Evolutionary conservation across 2,888 invertebrate genomes (phyloP), one percentile per base, ranked within the genome.

Genomic region (Odontomyia ornata): DNA sequence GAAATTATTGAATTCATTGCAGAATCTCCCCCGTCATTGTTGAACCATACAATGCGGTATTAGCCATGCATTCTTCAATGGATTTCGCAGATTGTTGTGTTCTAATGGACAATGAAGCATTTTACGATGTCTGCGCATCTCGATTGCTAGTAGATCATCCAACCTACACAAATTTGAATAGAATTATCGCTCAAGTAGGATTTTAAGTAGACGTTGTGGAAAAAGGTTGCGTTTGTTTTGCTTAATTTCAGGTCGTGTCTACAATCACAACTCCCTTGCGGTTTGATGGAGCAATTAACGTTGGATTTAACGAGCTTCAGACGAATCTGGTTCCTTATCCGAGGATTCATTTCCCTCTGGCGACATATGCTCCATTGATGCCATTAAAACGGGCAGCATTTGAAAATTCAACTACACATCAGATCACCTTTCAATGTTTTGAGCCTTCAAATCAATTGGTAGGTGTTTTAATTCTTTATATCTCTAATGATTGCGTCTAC

Each of bases 301-400:
- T 93, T 0, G 89, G 89, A 81, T 86, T 96, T 65, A 89, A 91
- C 9, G 95, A 95, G 84, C 92, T 95, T 82, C 91, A 93, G 84
- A 95, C 94, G 0, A 94, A 94, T 83, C 85, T 95, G 77, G 92
- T 96, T 43, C 96, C 96, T 0, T 96, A 94, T 85, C 95, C 95
- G 0, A 89, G 96, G 83, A 94, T 96, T 76, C 96, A 96, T 84
- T 96, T 93, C 84, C 95, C 96, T 0, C 85, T 96, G 67, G 89
- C 93, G 79, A 93, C 92, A 46, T 96, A 91, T 86, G 91, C 93
- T 0, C 93, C 93, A 0, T 88, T 93, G 56, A 87, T 92, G 4
- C 89, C 92, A 11, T 89, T 90, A 1, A 87, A 89, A 62, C 89
- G 89, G 85, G 91, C 91, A 0, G 88, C 89, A 79, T 91, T 91